phyloP scores from a whole-genome alignment of 64 coral and sea anemone genomes.

The Pocillopora damicornis region DNA sequence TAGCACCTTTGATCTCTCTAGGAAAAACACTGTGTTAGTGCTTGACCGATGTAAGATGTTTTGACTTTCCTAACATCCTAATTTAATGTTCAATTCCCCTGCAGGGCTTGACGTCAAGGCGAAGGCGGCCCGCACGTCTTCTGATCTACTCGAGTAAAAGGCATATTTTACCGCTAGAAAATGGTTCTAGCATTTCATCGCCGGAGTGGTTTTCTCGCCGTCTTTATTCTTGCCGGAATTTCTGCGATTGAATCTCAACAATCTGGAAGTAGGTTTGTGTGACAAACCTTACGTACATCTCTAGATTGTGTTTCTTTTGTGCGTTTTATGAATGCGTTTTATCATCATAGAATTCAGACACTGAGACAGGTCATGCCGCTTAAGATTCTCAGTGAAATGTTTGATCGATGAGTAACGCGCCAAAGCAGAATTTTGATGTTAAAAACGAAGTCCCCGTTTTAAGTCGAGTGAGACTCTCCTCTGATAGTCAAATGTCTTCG shows the following conservation, averaged over 20 bases:
- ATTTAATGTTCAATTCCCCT: background rate
- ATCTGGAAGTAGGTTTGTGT: constrained; percentile 4
- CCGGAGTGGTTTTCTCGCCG: background rate
- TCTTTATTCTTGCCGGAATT: constrained; percentile 3
- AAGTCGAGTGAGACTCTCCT: too few species aligned
- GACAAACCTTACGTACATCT: background rate
- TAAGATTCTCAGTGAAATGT: too few species aligned
- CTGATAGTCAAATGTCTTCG: background rate
- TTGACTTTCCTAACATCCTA: constrained; percentile 13
- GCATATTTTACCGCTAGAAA: background rate
- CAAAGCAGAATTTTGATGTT: background rate
- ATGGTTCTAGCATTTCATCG: background rate
- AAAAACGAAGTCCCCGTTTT: background rate
- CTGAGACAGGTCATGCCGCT: too few species aligned
- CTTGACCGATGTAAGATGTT: background rate
- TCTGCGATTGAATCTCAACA: constrained; percentile 1
- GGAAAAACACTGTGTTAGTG: background rate
- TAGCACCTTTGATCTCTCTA: background rate
- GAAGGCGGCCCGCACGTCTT: background rate
- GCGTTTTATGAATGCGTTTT: background rate
- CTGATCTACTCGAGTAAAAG: background rate
- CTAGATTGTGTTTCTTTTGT: background rate
- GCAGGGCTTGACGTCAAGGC: background rate
- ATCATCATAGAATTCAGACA: background rate
- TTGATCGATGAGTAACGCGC: too few species aligned